These are phyloP conservation scores for Chloroceryle aenea DNA, from an alignment of 2,113 vertebrate species.

Conservation along the genomic window DNA sequence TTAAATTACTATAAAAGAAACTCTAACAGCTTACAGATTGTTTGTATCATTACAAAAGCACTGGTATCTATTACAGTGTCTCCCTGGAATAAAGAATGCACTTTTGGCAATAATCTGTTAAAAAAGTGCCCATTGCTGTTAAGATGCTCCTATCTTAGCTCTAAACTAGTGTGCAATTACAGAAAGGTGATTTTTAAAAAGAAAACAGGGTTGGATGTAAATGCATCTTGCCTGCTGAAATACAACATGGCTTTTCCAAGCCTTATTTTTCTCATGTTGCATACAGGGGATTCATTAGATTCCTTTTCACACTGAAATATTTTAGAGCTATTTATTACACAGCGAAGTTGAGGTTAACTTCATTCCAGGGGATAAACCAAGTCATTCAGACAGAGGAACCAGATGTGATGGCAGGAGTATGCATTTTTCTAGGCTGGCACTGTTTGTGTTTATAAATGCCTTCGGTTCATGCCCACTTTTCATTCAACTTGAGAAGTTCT, in stretches of 20 bases:
- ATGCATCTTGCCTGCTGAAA: conserved; percentile 41
- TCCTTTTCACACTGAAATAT: conserved; percentile 57
- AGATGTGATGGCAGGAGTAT: neutral
- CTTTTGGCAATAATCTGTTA: conserved; percentile 79
- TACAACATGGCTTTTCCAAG: conserved; percentile 12
- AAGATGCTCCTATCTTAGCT: conserved; percentile 61
- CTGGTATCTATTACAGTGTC: conserved; percentile 78
- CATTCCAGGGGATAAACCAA: conserved; percentile 25
- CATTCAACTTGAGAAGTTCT: neutral
- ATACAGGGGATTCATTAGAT: conserved; percentile 41
- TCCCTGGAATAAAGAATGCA: conserved; percentile 79
- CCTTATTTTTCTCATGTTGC: conserved; percentile 11
- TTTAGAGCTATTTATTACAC: conserved; percentile 52
- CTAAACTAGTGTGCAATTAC: conserved; percentile 72
- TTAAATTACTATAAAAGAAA: conserved; percentile 82
- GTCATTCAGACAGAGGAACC: neutral
- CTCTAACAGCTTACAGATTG: conserved; percentile 82
- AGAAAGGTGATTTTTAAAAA: conserved; percentile 72
- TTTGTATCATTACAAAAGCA: conserved; percentile 78
- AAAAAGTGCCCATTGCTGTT: conserved; percentile 78
- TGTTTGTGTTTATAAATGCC: neutral
- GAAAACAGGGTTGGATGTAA: conserved; percentile 35
- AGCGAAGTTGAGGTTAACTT: conserved; percentile 17
- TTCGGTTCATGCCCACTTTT: neutral
- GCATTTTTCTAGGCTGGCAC: conserved; percentile 19